These are phyloP conservation scores for Cololabis saira DNA, from an alignment of 2,113 vertebrate species.

Conservation along the genomic window DNA sequence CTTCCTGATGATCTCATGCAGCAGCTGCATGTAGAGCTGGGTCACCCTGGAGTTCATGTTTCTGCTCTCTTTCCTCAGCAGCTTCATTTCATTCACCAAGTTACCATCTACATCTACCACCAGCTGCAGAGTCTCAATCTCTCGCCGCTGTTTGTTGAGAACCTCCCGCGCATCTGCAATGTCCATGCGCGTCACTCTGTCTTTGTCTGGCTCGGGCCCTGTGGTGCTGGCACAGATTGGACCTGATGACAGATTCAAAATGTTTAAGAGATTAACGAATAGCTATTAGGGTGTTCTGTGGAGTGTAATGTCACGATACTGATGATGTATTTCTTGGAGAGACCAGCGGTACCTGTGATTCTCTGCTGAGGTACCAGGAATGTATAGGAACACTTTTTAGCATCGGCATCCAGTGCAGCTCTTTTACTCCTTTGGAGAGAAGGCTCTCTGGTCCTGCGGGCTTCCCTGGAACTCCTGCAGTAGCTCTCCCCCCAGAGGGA, in stretches of 20 bases:
- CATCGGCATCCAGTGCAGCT: conserved; percentile 82
- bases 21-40: conserved; percentile 97
- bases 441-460: conserved; percentile 59
- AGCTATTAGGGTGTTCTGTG: background rate
- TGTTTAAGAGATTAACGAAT: conserved; percentile 18
- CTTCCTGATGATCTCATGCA: conserved; percentile 98
- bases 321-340: background rate
- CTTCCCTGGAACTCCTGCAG: conserved; percentile 70
- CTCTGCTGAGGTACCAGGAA: conserved; percentile 95
- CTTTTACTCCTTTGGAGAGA: conserved; percentile 71
- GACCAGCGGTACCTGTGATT: conserved; percentile 82
- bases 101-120: conserved; percentile 96
- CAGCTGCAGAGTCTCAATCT: conserved; percentile 94
- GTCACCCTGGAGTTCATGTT: conserved; percentile 99
- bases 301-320: background rate
- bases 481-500: conserved; percentile 70
- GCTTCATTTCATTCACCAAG: conserved; percentile 96
- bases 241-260: conserved; percentile 74
- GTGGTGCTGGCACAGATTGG: conserved; percentile 95
- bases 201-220: conserved; percentile 84
- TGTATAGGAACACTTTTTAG: conserved; percentile 94
- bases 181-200: conserved; percentile 95
- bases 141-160: conserved; percentile 90
- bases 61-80: conserved; percentile 95
- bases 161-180: conserved; percentile 94